These are phyloP conservation scores for Drosophila histrio DNA, from an alignment of 2,888 invertebrate species.

Conservation along the genomic window DNA sequence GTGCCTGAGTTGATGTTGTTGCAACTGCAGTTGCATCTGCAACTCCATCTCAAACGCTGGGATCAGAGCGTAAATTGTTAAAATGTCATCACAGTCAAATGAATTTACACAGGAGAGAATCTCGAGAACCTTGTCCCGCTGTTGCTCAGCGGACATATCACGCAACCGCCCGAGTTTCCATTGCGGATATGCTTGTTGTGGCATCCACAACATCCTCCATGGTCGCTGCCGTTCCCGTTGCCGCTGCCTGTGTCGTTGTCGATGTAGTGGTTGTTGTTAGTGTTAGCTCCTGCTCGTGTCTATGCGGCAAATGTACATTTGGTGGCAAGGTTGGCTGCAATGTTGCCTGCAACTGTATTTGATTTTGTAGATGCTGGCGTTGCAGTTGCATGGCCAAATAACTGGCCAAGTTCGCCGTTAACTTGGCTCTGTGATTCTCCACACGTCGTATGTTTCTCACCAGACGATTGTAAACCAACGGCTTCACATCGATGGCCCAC, in stretches of 20 bases:
- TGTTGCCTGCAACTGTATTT: constrained; percentile 61
- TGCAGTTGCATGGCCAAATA: constrained; percentile 73
- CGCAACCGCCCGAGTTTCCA: constrained; percentile 37
- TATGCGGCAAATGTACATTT: constrained; percentile 61
- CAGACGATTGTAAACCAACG: constrained; percentile 84
- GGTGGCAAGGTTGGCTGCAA: constrained; percentile 50
- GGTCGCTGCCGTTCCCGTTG: constrained; percentile 3
- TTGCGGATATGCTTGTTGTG: constrained; percentile 26
- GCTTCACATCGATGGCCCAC: constrained; percentile 85
- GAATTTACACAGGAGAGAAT: constrained; percentile 58
- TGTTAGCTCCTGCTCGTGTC: constrained; percentile 30
- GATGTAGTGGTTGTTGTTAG: constrained; percentile 1
- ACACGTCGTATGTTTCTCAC: constrained; percentile 82
- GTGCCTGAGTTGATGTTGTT: constrained; percentile 64
- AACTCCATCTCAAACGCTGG: constrained; percentile 12
- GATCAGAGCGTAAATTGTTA: constrained; percentile 64
- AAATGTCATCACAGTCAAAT: constrained; percentile 81
- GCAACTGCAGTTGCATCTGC: constrained; percentile 24
- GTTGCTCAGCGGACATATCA: constrained; percentile 40
- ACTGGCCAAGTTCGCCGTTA: constrained; percentile 67
- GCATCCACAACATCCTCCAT: constrained; percentile 18
- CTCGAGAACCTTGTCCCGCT: constrained; percentile 20
- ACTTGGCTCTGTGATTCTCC: constrained; percentile 80
- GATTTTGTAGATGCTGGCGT: constrained; percentile 65
- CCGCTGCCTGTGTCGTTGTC: not conserved